A percentile compares a stretch with the other conserved stretches of the same genome.
Evolutionary conservation across 2,797 vertebrate genomes (phyloP).

Genomic region (Trachops cirrhosus): DNA sequence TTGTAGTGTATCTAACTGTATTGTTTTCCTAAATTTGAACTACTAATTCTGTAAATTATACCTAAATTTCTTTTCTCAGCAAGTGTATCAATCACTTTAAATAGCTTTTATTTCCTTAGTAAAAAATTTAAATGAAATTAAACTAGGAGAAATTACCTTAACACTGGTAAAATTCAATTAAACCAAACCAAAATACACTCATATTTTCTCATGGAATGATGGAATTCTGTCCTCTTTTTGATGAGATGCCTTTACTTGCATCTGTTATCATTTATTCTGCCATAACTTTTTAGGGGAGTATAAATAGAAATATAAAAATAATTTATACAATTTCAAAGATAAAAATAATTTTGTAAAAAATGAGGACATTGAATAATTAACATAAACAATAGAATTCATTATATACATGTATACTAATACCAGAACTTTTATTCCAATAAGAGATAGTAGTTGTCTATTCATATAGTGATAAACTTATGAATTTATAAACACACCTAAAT

Average conservation of each 20-base stretch:
- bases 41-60: conserved; percentile 37
- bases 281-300: not conserved
- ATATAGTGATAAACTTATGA: not conserved
- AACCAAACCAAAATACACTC: not conserved
- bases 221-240: not conserved
- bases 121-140: conserved; percentile 18
- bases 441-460: not conserved
- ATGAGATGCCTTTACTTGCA: not conserved
- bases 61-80: not conserved
- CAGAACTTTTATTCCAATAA: not conserved
- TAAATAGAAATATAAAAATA: not conserved
- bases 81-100: not conserved
- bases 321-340: not conserved
- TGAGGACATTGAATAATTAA: not conserved
- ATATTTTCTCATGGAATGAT: not conserved
- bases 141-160: not conserved
- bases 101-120: not conserved
- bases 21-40: not conserved
- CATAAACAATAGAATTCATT: not conserved
- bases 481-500: not conserved
- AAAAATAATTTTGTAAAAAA: not conserved
- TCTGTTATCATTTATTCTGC: not conserved
- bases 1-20: not conserved
- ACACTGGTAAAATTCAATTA: not conserved
- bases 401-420: not conserved